These are phyloP conservation scores for Phasia obesa DNA, from an alignment of 2,888 invertebrate species.

Conservation along the genomic window DNA sequence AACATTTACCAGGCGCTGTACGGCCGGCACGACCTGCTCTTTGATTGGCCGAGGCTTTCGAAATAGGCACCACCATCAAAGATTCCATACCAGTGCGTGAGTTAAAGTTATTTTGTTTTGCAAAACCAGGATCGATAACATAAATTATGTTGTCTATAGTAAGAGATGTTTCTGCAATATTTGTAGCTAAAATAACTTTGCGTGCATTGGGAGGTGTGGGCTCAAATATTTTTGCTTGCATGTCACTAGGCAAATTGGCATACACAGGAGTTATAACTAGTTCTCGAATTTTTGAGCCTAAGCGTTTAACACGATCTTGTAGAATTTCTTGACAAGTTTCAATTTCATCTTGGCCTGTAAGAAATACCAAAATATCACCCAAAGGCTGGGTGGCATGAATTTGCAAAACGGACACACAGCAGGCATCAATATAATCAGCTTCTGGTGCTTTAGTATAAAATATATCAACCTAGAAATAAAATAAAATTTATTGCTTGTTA, in stretches of 20 bases:
- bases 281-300: slow-evolving; percentile 97
- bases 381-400: slow-evolving; percentile 98
- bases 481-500: not conserved
- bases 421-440: slow-evolving; percentile 99
- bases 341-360: slow-evolving; percentile 96
- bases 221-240: slow-evolving; percentile 99
- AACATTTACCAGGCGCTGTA: slow-evolving; percentile 98
- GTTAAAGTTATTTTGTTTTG: slow-evolving; percentile 99
- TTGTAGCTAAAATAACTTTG: slow-evolving; percentile 98
- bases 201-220: slow-evolving; percentile 98
- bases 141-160: slow-evolving; percentile 99
- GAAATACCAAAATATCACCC: slow-evolving; percentile 97
- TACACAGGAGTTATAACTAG: slow-evolving; percentile 97
- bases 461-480: slow-evolving; percentile 88
- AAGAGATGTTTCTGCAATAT: slow-evolving; percentile 99
- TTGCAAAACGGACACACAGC: slow-evolving; percentile 98
- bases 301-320: slow-evolving; percentile 93
- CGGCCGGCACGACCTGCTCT: slow-evolving; percentile 97
- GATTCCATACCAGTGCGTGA: slow-evolving; percentile 99
- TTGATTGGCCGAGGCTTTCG: slow-evolving; percentile 98
- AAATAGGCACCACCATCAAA: slow-evolving; percentile 98
- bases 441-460: slow-evolving; percentile 99
- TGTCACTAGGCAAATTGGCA: slow-evolving; percentile 98
- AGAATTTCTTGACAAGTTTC: slow-evolving; percentile 94
- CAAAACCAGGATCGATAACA: slow-evolving; percentile 99